Evolutionary conservation across 2,113 vertebrate species (phyloP), one percentile per base, ranked within the genome.

Genomic region (Epinephelus fuscoguttatus): DNA sequence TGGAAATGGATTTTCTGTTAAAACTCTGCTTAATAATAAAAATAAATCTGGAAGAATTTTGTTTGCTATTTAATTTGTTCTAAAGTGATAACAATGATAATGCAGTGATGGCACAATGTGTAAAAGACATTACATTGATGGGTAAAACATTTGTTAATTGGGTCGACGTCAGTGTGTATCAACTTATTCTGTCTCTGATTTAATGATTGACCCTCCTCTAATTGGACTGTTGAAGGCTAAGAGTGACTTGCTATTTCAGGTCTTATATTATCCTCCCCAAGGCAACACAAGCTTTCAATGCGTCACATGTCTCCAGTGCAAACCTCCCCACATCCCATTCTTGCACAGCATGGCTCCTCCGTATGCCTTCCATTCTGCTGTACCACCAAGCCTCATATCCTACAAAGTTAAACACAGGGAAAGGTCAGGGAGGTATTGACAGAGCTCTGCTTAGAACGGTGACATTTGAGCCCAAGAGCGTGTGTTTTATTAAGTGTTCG

Each of bases 381-480:
- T 53, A 74, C 56, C 77, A 57, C 53, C 75, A 76, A 42, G 67
- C 74, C 75, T 71, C 73, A 82, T 82, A 72, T 87, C 87, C 90
- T 81, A 88, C 89, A 80, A 90, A 93, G 81, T 90, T 90, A 93
- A 93, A 94, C 81, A 90, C 74, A 45, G 75, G 40, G 75, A 93
- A 94, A 94, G 94, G 93, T 94, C 94, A 93, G 66, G 68, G 84
- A 84, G 49, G 70, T 91, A 93, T 94, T 88, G 93, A 94, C 88
- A 71, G 66, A 73, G 53, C 77, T 69, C 75, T 89, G 88, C 89
- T 91, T 87, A 90, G 91, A 84, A 88, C n/a, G 42, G 84, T 94
- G 92, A 94, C 94, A 94, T 94, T 94, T 93, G 90, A 94, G 91
- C 85, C 84, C 74, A 49, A 19, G 80, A 67, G 85, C 66, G 79